Evolutionary conservation across 2,113 vertebrate genomes (phyloP), one percentile per base, ranked within the genome.

Genomic region (Pseudolaguvia tuberculata): DNA sequence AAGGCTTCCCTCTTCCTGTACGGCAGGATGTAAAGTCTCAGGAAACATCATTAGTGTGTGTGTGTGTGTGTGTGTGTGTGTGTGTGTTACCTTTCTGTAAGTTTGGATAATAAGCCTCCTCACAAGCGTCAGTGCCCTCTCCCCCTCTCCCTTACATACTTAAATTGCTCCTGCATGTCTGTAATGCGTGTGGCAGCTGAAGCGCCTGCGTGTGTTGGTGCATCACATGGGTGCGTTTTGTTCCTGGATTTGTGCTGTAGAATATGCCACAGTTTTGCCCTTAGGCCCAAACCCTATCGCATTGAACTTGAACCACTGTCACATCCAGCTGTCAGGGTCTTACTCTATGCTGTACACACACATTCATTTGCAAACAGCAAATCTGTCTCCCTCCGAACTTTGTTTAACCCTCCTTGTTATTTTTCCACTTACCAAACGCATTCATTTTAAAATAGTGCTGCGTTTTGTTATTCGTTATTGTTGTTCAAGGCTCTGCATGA

Each of bases 71-170:
- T 2, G 39, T 73, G 52, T 70, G 56, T 27, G 75, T 72, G 50
- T 78, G 52, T n/a, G 69, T 29, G 80, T 73, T 83, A 81, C 77
- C 82, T 74, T 84, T 80, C 82, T 86, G 81, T 79, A 85, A 85
- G 83, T 89, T 86, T 86, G 85, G 87, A 88, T 90, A 91, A 91
- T 86, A 88, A 90, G 89, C 87, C 88, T 70, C 82, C 87, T 91
- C 86, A 84, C 82, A 85, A 83, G 85, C 89, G 87, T 90, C 88
- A 88, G 85, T 86, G 86, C 84, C 84, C 84, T 86, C 84, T 82
- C 80, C 61, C 84, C 84, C 84, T 86, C 84, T 82, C 80, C 61
- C 80, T 72, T 79, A 82, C 82, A 84, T 84, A 56, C 75, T 74
- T 82, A 84, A 84, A 84, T 84, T 86, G 86, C 78, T 65, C 84